These are phyloP conservation scores for Drosophila novamexicana DNA, from an alignment of 1,140 invertebrate species.

Conservation along the genomic window DNA sequence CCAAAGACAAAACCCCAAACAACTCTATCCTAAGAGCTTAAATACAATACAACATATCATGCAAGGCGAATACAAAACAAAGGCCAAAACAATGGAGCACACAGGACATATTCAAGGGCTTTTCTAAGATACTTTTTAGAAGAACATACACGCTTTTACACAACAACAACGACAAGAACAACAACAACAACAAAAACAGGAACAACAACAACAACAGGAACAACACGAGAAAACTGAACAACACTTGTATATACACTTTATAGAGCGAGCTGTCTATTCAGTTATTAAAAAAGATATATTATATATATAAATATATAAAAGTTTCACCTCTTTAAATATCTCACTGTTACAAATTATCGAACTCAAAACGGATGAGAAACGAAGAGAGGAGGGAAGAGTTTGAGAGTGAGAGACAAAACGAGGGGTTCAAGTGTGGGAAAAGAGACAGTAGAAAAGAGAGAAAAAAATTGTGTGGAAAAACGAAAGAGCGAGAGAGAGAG, in stretches of 20 bases:
- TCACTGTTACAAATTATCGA: not conserved
- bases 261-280: constrained; percentile 34
- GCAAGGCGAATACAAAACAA: constrained; percentile 18
- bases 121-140: constrained; percentile 77
- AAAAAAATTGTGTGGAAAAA: not conserved
- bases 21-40: constrained; percentile 57
- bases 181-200: no score
- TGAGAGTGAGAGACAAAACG: no score
- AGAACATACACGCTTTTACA: constrained; percentile 54
- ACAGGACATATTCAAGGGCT: constrained; percentile 55
- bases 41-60: constrained; percentile 51
- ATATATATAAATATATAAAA: constrained; percentile 17
- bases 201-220: constrained; percentile 19
- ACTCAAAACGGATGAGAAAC: no score
- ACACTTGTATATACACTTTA: constrained; percentile 53
- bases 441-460: no score
- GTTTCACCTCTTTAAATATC: constrained; percentile 5
- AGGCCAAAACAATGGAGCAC: constrained; percentile 33
- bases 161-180: constrained; percentile 39
- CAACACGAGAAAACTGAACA: constrained; percentile 49
- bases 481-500: not conserved
- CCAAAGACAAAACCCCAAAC: constrained; percentile 19
- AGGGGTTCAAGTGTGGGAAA: no score
- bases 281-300: constrained; percentile 9
- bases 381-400: no score